A percentile compares a stretch with the other conserved stretches of the same genome.
Conservation (phyloP, 2,888 invertebrate genomes). For the Bimastos eiseni region DNA sequence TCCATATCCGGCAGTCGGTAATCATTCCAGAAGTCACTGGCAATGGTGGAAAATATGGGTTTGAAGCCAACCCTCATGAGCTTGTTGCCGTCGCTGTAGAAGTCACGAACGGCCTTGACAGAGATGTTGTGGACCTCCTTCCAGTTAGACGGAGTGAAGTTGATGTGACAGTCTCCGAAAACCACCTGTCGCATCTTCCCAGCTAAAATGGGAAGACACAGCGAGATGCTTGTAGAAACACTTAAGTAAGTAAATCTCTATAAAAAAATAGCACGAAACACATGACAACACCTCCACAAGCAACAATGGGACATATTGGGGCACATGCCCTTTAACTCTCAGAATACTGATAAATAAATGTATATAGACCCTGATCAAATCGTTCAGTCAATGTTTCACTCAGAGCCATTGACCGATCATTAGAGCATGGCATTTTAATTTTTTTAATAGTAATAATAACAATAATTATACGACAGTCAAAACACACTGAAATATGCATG, state of each 20-base stretch:
- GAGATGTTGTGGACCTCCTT: constrained; percentile 38
- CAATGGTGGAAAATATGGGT: constrained; percentile 41
- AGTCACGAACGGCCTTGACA: constrained; percentile 45
- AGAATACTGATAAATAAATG: no score
- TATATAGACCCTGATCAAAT: no score
- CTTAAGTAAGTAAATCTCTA: neutral
- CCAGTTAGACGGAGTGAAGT: constrained; percentile 42
- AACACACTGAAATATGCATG: neutral
- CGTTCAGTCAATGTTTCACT: no score
- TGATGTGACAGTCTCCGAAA: constrained; percentile 45
- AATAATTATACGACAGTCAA: neutral
- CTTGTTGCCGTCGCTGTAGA: constrained; percentile 44
- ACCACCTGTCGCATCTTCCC: constrained; percentile 45
- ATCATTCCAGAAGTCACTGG: constrained; percentile 41
- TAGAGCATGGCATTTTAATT: no score
- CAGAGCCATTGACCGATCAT: no score
- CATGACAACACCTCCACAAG: neutral
- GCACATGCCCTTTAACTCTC: no score
- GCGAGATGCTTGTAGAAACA: neutral
- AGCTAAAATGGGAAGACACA: constrained; percentile 42
- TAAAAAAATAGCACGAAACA: neutral
- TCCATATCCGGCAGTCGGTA: constrained; percentile 42
- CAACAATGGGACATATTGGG: neutral
- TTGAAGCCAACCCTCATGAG: constrained; percentile 41
- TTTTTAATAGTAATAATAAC: neutral